Evolutionary conservation across 2,797 vertebrate genomes (phyloP).

Genomic region (Leucoraja ocellata): DNA sequence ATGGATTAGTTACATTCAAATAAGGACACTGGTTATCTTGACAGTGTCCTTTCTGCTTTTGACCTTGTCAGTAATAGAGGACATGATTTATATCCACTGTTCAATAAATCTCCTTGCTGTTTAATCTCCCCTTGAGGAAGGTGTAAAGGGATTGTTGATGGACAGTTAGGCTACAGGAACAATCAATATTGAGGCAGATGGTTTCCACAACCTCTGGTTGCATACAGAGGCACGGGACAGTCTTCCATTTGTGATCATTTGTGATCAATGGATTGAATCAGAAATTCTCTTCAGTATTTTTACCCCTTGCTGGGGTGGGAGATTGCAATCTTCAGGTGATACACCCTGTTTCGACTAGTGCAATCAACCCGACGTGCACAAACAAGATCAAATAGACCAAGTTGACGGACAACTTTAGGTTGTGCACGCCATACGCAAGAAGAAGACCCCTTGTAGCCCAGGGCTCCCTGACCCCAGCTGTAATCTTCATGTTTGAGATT

Average conservation of each 20-base stretch:
- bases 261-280: background rate
- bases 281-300: slow-evolving; percentile 42
- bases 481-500: background rate
- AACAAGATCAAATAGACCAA: no score
- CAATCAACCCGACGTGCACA: no score
- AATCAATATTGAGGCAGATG: background rate
- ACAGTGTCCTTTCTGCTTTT: background rate
- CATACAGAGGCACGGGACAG: background rate
- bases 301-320: background rate
- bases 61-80: background rate
- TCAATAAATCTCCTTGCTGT: background rate
- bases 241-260: background rate
- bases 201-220: background rate
- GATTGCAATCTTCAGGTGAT: no score
- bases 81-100: background rate
- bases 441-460: slow-evolving; percentile 11
- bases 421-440: no score
- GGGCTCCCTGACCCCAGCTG: slow-evolving; percentile 45
- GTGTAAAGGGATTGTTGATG: background rate
- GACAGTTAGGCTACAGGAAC: background rate
- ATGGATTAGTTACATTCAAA: background rate
- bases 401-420: no score
- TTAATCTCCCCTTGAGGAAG: background rate
- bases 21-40: background rate
- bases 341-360: no score